These are phyloP conservation scores for Zelostemma sp. DNA, from an alignment of 1,140 invertebrate genomes.

Conservation along the genomic window DNA sequence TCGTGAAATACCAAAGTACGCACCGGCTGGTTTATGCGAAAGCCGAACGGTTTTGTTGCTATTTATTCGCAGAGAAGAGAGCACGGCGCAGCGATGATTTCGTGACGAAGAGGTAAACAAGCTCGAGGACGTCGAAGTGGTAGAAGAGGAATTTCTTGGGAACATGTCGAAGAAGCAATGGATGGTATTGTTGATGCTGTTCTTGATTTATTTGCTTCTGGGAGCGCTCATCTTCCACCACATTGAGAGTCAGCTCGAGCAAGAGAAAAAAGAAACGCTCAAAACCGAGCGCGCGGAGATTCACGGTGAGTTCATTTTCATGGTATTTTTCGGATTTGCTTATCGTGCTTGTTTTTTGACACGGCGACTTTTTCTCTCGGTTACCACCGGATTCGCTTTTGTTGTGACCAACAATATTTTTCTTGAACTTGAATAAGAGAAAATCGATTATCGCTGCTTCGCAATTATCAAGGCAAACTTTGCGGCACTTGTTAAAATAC, in stretches of 20 bases:
- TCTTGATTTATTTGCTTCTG: slow-evolving; percentile 80
- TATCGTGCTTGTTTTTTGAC: too few species aligned
- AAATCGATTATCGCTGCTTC: too few species aligned
- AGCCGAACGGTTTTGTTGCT: slow-evolving; percentile 14
- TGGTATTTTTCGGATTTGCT: too few species aligned
- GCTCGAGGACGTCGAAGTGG: slow-evolving; percentile 29
- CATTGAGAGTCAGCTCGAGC: slow-evolving; percentile 74
- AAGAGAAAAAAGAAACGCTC: slow-evolving; percentile 69
- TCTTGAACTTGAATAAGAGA: too few species aligned
- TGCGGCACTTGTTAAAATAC: too few species aligned
- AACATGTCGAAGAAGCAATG: slow-evolving; percentile 86
- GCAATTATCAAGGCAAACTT: too few species aligned
- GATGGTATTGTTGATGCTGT: slow-evolving; percentile 80
- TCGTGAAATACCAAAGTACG: slow-evolving; percentile 17
- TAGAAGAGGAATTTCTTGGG: neutral
- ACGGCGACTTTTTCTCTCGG: too few species aligned
- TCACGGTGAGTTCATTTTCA: slow-evolving; percentile 77
- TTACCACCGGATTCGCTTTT: too few species aligned
- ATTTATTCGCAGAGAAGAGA: slow-evolving; percentile 31
- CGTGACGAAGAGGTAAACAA: slow-evolving; percentile 51
- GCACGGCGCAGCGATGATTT: slow-evolving; percentile 40
- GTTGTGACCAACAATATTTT: too few species aligned
- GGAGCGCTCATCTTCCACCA: slow-evolving; percentile 84
- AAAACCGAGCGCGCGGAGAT: slow-evolving; percentile 76
- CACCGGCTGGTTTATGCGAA: slow-evolving; percentile 23